These are phyloP conservation scores for Gisinianus flammeolus DNA, from an alignment of 2,888 invertebrate genomes.

Conservation along the genomic window DNA sequence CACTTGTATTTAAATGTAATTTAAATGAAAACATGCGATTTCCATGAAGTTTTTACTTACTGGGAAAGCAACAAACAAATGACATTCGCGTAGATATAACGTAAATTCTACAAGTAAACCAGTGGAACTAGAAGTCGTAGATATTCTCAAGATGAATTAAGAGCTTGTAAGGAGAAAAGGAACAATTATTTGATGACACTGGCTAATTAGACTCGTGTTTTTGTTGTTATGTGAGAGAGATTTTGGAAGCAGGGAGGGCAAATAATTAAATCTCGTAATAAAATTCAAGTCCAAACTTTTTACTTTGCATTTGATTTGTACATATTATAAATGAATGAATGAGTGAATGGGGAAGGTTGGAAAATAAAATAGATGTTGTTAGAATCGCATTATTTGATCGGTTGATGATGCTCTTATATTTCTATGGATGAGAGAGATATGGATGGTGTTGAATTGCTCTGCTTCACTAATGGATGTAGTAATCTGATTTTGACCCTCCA, in stretches of 20 bases:
- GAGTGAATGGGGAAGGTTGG: not conserved
- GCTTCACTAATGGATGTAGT: constrained; percentile 59
- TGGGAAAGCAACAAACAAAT: no score
- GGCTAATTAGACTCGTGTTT: no score
- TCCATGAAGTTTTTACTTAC: no score
- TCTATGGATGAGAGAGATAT: constrained; percentile 42
- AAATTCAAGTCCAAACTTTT: constrained; percentile 28
- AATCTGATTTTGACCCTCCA: constrained; percentile 60
- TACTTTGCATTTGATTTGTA: constrained; percentile 15
- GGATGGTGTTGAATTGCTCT: constrained; percentile 59
- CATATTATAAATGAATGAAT: not conserved
- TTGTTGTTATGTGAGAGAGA: no score
- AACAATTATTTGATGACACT: not conserved
- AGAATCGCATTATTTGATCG: constrained; percentile 41
- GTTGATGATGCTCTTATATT: constrained; percentile 36
- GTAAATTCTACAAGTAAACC: not conserved
- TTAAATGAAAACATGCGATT: no score
- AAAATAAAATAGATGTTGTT: constrained; percentile 23
- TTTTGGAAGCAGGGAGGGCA: no score
- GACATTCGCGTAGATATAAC: no score
- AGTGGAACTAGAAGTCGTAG: not conserved
- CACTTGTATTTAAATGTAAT: not conserved
- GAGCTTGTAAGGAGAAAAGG: not conserved
- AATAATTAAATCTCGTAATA: constrained; percentile 16
- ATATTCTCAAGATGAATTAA: no score